Percentiles rank a stretch among this genome's conserved stretches.
These are phyloP conservation scores for Danio aesculapii DNA, from an alignment of 2,797 vertebrate species.

Conservation along the genomic window DNA sequence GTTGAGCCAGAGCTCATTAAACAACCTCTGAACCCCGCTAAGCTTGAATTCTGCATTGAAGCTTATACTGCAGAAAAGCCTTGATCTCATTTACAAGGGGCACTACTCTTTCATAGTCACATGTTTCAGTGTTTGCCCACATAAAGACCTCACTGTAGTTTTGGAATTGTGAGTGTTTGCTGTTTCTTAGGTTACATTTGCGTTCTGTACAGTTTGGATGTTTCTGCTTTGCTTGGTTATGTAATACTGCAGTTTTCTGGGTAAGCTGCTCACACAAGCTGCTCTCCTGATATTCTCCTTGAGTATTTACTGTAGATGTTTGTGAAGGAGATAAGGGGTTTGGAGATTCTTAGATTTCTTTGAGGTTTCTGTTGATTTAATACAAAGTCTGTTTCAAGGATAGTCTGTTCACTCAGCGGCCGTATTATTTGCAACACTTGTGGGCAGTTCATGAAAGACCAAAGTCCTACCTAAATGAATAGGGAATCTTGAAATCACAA, in stretches of 20 bases:
- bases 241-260: constrained; percentile 6
- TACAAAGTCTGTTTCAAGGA: too few relatives aligned
- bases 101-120: not conserved
- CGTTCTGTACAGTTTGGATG: not conserved
- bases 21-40: not conserved
- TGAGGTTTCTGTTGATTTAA: not conserved
- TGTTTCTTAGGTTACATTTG: not conserved
- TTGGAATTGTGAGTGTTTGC: constrained; percentile 8
- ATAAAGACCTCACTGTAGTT: constrained; percentile 20
- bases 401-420: too few relatives aligned
- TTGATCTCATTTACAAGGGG: not conserved
- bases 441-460: too few relatives aligned
- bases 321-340: not conserved
- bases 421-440: too few relatives aligned
- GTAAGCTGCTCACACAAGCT: not conserved
- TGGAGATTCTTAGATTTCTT: not conserved
- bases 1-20: constrained; percentile 14
- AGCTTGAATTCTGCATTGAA: not conserved
- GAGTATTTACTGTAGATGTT: not conserved
- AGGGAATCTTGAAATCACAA: too few relatives aligned
- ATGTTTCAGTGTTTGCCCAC: not conserved
- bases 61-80: not conserved
- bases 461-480: too few relatives aligned
- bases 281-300: not conserved
- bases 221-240: not conserved